Evolutionary conservation across 1,140 invertebrate genomes (phyloP).

Genomic region (Telenomus remus): DNA sequence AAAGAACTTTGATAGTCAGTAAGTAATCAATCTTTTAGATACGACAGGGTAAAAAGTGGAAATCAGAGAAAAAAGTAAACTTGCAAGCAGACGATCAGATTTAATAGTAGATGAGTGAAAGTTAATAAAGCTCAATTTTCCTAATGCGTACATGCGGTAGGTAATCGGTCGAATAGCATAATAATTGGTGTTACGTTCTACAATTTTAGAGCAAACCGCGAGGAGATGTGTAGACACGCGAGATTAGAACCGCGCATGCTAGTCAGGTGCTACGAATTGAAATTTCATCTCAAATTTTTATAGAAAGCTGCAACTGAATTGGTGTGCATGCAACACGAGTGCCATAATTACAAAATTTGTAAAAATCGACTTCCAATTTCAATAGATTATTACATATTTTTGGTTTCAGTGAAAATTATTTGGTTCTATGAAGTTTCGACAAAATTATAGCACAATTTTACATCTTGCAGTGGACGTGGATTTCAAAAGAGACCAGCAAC

Average conservation of each 20-base stretch:
- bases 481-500: too few species aligned
- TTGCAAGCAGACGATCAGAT: not conserved
- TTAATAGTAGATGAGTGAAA: conserved; percentile 13
- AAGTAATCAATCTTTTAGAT: too few species aligned
- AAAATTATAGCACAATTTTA: too few species aligned
- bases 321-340: not conserved
- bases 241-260: not conserved
- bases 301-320: not conserved
- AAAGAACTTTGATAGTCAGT: too few species aligned
- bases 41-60: too few species aligned
- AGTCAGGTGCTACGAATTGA: not conserved
- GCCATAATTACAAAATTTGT: not conserved
- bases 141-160: not conserved
- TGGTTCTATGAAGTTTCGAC: too few species aligned
- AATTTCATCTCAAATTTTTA: not conserved
- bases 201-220: conserved; percentile 7
- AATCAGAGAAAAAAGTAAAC: not conserved
- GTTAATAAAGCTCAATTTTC: conserved; percentile 27
- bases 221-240: not conserved
- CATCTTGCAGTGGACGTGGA: too few species aligned
- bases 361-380: not conserved
- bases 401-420: not conserved
- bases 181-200: conserved; percentile 30
- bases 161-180: conserved; percentile 26
- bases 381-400: not conserved